These are phyloP conservation scores for Marcusenius ussheri DNA, from an alignment of 2,113 vertebrate genomes.

Conservation along the genomic window DNA sequence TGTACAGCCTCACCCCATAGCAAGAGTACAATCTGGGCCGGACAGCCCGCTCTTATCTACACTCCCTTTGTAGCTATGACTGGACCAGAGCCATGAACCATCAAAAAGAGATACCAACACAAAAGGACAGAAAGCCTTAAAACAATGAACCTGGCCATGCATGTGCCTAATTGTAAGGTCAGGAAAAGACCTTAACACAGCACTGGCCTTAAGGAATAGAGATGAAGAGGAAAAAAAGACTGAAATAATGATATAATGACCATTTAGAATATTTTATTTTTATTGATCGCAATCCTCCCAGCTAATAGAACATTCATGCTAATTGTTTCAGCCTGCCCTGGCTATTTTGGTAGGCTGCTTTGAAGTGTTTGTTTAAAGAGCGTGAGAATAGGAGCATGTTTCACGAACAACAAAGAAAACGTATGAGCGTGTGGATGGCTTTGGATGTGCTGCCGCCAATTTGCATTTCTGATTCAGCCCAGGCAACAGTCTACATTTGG, in stretches of 20 bases:
- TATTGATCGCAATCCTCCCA: background rate
- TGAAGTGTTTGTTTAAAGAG: slow-evolving; percentile 10
- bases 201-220: background rate
- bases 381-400: background rate
- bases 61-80: background rate
- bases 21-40: background rate
- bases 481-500: background rate
- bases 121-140: background rate
- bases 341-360: background rate
- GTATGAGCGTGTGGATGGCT: background rate
- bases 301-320: background rate
- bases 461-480: background rate
- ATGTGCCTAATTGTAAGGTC: background rate
- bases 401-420: background rate
- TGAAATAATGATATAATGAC: background rate
- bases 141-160: background rate
- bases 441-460: background rate
- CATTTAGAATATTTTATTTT: background rate
- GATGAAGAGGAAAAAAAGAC: background rate
- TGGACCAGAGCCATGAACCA: background rate
- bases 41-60: background rate
- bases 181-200: background rate
- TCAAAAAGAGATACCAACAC: background rate
- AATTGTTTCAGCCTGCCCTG: slow-evolving; percentile 5
- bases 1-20: background rate